These are phyloP conservation scores for Osedax fenrisi DNA, from an alignment of 2,888 invertebrate genomes.

Conservation along the genomic window DNA sequence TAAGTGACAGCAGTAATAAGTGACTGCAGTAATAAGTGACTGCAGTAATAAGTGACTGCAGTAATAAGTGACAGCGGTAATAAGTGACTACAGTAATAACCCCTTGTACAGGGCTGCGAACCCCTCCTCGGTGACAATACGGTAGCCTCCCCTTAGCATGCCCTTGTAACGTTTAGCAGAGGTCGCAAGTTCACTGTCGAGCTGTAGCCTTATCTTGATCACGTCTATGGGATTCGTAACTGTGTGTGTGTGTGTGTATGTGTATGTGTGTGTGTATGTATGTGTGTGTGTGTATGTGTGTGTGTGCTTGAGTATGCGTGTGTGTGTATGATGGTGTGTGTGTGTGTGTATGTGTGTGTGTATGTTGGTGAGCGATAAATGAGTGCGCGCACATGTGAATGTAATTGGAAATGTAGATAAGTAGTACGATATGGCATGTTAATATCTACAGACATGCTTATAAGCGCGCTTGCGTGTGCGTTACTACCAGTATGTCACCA, in stretches of 20 bases:
- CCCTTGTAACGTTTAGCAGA: constrained; percentile 40
- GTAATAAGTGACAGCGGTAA: too few relatives aligned
- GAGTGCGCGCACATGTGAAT: too few relatives aligned
- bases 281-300: neutral
- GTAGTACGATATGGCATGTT: too few relatives aligned
- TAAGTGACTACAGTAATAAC: too few relatives aligned
- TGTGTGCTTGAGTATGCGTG: neutral
- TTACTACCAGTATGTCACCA: too few relatives aligned
- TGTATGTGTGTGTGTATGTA: neutral
- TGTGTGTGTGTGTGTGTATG: constrained; percentile 15
- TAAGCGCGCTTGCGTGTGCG: too few relatives aligned
- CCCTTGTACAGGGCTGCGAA: constrained; percentile 41
- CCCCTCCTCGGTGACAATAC: constrained; percentile 41
- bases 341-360: neutral
- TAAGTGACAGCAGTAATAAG: too few relatives aligned
- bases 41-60: too few relatives aligned
- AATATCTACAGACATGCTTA: too few relatives aligned
- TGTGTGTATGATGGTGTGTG: neutral
- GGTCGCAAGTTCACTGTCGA: constrained; percentile 40
- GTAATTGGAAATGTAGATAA: too few relatives aligned
- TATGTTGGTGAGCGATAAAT: neutral
- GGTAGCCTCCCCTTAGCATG: constrained; percentile 38
- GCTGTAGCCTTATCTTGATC: constrained; percentile 43
- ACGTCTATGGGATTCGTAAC: constrained; percentile 45
- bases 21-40: too few relatives aligned